Evolutionary conservation across 1,140 invertebrate species (phyloP).

Genomic region (Homalodisca vitripennis): DNA sequence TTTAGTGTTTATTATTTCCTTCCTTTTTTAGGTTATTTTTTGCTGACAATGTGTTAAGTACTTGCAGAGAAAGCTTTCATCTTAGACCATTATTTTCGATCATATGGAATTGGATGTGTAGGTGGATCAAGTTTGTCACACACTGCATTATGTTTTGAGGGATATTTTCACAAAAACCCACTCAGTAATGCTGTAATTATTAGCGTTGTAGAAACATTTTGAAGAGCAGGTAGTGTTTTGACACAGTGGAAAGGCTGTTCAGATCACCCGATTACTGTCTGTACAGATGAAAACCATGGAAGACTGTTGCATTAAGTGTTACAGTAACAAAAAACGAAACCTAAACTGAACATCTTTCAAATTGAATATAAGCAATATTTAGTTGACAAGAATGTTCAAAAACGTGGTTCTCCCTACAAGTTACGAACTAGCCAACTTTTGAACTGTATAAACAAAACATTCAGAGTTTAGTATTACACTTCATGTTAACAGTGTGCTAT

Average conservation of each 20-base stretch:
- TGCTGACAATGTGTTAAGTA: background rate
- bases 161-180: background rate
- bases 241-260: background rate
- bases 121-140: background rate
- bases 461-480: no score
- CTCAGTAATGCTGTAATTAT: background rate
- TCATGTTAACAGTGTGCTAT: no score
- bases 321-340: no score
- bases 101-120: no score
- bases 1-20: background rate
- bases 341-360: no score
- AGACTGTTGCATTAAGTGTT: no score
- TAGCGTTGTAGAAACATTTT: background rate
- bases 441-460: no score
- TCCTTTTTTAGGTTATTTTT: background rate
- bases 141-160: background rate
- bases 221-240: background rate
- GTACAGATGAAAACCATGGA: background rate
- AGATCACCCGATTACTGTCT: background rate
- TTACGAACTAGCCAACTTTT: no score
- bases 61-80: background rate
- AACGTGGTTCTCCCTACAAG: no score
- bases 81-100: background rate
- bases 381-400: no score
- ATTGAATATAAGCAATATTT: no score